Percentiles rank a stretch among this genome's conserved stretches.
phyloP scores from a whole-genome alignment of 2,113 vertebrate species.

The Nannospalax galili region DNA sequence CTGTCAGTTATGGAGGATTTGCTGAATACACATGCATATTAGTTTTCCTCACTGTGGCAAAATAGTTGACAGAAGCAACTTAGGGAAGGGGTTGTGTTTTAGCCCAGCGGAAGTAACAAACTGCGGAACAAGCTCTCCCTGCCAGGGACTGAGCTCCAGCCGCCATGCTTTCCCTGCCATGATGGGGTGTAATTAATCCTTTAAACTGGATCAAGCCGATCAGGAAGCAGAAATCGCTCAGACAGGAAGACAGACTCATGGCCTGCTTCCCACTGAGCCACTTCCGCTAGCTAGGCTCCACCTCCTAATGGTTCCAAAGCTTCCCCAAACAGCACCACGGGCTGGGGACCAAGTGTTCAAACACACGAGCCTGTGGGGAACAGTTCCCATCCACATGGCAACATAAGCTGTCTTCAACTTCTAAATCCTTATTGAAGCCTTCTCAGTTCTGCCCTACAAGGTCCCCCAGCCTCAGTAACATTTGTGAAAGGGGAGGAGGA shows the following conservation, averaged over 20 bases:
- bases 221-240: too few species aligned
- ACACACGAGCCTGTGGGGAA: not conserved
- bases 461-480: not conserved
- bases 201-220: too few species aligned
- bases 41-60: not conserved
- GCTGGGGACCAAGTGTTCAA: not conserved
- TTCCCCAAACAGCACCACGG: not conserved
- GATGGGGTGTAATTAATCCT: too few species aligned
- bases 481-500: not conserved
- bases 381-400: not conserved
- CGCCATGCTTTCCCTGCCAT: too few species aligned
- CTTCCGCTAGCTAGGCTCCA: not conserved
- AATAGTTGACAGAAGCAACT: not conserved
- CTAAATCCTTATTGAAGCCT: not conserved
- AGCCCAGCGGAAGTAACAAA: too few species aligned
- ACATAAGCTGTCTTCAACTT: not conserved
- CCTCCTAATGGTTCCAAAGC: not conserved
- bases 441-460: not conserved
- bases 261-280: too few species aligned
- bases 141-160: too few species aligned
- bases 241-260: too few species aligned
- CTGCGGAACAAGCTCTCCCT: too few species aligned
- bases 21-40: not conserved
- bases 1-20: not conserved
- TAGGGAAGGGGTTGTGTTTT: not conserved